Percentiles rank a stretch among this genome's conserved stretches.
phyloP scores from a whole-genome alignment of 2,113 vertebrate species.

The Dunckerocampus dactyliophorus region DNA sequence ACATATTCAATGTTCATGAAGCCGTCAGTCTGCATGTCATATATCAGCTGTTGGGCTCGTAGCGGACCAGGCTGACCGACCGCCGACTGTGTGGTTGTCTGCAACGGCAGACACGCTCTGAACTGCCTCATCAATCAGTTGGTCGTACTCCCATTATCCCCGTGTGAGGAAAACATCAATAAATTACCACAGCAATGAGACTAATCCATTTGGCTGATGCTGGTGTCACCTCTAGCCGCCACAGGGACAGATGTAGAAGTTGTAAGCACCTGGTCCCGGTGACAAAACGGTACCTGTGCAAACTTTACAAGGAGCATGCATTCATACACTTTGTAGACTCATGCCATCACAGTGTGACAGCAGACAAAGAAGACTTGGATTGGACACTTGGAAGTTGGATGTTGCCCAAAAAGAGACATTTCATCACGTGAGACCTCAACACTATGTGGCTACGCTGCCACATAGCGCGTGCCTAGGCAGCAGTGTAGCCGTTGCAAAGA shows the following conservation, averaged over 20 bases:
- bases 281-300: constrained; percentile 34
- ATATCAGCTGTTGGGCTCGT: constrained; percentile 24
- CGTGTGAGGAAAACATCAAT: constrained; percentile 69
- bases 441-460: no score
- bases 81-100: constrained; percentile 32
- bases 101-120: constrained; percentile 30
- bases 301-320: constrained; percentile 4
- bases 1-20: constrained; percentile 20
- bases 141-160: constrained; percentile 64
- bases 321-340: no score
- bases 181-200: constrained; percentile 72
- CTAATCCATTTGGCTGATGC: constrained; percentile 71
- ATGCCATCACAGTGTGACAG: no score
- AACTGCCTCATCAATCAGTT: constrained; percentile 61
- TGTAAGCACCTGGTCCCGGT: constrained; percentile 54
- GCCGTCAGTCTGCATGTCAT: constrained; percentile 24
- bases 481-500: no score
- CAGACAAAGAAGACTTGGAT: no score
- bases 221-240: constrained; percentile 72
- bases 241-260: constrained; percentile 51
- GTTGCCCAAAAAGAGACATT: no score
- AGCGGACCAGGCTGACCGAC: constrained; percentile 19
- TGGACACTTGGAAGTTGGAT: no score
- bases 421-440: no score
- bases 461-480: no score